A percentile compares a stretch with the other conserved stretches of the same genome.
phyloP scores from a whole-genome alignment of 2,888 invertebrate species.

The Mallateleia sp. region DNA sequence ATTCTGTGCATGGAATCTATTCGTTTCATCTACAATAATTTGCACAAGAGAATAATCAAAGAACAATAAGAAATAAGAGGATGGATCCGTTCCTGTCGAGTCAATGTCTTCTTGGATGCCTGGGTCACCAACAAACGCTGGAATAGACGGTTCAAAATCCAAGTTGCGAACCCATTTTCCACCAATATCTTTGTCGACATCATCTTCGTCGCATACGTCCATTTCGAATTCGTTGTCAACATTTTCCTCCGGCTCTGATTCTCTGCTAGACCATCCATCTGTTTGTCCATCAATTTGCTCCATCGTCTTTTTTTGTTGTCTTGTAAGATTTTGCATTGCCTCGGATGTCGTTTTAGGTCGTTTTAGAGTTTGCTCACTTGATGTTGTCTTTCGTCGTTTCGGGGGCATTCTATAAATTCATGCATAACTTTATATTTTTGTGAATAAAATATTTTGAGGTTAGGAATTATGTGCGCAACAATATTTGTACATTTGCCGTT shows the following conservation, averaged over 20 bases:
- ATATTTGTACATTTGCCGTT: conserved; percentile 18
- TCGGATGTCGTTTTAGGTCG: conserved; percentile 17
- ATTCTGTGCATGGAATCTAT: too few relatives aligned
- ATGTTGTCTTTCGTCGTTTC: conserved; percentile 20
- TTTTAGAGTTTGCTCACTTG: conserved; percentile 10
- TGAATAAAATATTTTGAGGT: conserved; percentile 29
- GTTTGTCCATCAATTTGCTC: conserved; percentile 18
- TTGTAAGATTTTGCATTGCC: conserved; percentile 26
- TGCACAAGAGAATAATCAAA: too few relatives aligned
- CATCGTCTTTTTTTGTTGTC: conserved; percentile 24
- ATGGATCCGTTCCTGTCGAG: conserved; percentile 24
- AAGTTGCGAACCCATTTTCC: too few relatives aligned
- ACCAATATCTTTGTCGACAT: too few relatives aligned
- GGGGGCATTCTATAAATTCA: conserved; percentile 33
- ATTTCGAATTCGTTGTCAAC: conserved; percentile 5
- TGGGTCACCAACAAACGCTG: conserved; percentile 22
- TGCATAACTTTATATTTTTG: conserved; percentile 12
- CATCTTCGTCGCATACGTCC: too few relatives aligned
- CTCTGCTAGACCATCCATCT: conserved; percentile 30
- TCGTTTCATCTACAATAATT: too few relatives aligned
- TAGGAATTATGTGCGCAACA: conserved; percentile 26
- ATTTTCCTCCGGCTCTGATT: conserved; percentile 33
- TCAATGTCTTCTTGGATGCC: conserved; percentile 21
- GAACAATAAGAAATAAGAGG: too few relatives aligned
- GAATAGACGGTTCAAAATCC: too few relatives aligned